Percentiles rank a stretch among this genome's conserved stretches.
phyloP scores from a whole-genome alignment of 2,113 vertebrate genomes.

The Sylvia atricapilla region DNA sequence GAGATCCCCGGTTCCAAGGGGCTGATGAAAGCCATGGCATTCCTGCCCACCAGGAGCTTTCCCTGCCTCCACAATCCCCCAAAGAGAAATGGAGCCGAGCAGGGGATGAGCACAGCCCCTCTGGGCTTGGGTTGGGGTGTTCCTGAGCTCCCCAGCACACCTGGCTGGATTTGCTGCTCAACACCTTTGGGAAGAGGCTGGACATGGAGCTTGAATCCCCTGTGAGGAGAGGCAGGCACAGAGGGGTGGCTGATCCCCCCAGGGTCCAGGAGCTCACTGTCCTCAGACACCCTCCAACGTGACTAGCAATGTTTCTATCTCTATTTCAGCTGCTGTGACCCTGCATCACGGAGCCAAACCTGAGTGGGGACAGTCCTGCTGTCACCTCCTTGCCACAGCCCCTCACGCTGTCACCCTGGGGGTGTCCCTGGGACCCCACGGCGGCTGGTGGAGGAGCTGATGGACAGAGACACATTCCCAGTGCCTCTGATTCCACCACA shows the following conservation, averaged over 20 bases:
- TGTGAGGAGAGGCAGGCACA: accelerated
- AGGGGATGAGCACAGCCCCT: accelerated
- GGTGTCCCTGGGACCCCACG: not conserved
- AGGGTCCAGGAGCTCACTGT: accelerated
- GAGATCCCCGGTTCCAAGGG: not conserved
- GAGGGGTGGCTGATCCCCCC: accelerated
- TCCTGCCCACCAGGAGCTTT: not conserved
- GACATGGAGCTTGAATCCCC: accelerated
- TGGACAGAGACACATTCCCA: accelerated
- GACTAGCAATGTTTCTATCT: not conserved
- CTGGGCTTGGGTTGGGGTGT: not conserved
- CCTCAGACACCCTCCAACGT: not conserved
- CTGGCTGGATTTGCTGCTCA: not conserved
- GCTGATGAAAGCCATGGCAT: accelerated
- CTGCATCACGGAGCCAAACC: not conserved
- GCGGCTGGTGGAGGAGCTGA: accelerated
- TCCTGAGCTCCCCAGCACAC: accelerated
- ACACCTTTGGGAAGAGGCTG: not conserved
- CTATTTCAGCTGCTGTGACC: not conserved
- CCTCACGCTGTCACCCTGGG: accelerated
- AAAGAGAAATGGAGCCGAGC: not conserved
- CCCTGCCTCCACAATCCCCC: accelerated
- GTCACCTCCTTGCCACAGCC: not conserved
- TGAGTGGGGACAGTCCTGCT: accelerated
- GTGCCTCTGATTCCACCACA: not conserved